These are phyloP conservation scores for Motacilla alba DNA, from an alignment of 2,113 vertebrate genomes.

Conservation along the genomic window DNA sequence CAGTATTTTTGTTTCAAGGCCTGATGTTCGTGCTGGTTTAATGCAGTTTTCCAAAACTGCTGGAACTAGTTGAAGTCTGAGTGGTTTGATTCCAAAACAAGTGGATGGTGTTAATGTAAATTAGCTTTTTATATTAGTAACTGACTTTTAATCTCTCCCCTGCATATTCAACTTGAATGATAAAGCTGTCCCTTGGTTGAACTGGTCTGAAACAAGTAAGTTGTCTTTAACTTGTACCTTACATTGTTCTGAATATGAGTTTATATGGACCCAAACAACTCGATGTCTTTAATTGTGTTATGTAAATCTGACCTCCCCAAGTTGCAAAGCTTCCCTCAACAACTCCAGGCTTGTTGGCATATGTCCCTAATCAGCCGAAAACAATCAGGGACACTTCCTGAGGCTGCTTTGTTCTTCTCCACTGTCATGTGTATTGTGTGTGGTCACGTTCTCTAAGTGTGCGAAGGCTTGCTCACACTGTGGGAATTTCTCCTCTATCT, in stretches of 20 bases:
- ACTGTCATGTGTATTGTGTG: constrained; percentile 15
- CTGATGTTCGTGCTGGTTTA: not conserved
- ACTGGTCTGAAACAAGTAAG: not conserved
- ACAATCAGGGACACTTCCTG: constrained; percentile 45
- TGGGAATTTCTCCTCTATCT: constrained; percentile 48
- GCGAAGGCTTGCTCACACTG: constrained; percentile 5
- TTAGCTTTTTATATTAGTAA: not conserved
- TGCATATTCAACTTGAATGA: not conserved
- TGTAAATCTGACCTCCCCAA: constrained; percentile 20
- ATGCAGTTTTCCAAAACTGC: not conserved
- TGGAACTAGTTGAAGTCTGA: not conserved
- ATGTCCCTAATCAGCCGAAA: constrained; percentile 43
- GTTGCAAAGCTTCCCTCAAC: constrained; percentile 8
- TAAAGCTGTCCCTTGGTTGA: constrained; percentile 9
- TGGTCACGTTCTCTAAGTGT: constrained; percentile 44
- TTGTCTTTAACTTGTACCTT: not conserved
- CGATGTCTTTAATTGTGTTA: not conserved
- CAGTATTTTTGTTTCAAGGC: not conserved
- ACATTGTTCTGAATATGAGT: not conserved
- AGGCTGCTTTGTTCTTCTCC: constrained; percentile 28
- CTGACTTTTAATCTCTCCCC: not conserved
- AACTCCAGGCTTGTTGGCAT: constrained; percentile 35
- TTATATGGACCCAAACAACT: not conserved
- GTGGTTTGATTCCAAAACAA: not conserved
- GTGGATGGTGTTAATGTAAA: not conserved